Conservation (phyloP, 2,797 vertebrate genomes). For the Micrastur ruficollis region DNA sequence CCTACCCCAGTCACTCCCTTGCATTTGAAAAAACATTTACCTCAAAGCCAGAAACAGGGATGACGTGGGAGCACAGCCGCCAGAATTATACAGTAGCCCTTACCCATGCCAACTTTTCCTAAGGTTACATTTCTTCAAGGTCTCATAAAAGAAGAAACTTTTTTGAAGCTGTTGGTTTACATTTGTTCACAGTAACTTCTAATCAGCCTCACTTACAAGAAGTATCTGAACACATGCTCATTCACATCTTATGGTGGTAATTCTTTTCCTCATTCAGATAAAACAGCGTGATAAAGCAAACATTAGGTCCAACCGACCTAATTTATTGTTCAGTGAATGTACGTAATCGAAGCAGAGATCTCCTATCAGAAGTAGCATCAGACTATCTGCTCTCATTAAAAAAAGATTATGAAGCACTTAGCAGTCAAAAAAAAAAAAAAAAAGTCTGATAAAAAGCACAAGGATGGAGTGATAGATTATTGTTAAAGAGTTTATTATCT, state of each 20-base stretch:
- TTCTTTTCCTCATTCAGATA: slow-evolving; percentile 36
- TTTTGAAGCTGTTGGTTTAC: neutral
- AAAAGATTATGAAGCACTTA: slow-evolving; percentile 23
- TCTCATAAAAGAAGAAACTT: neutral
- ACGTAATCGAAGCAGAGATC: slow-evolving; percentile 24
- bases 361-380: neutral
- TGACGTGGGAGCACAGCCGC: neutral
- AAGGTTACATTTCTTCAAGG: neutral
- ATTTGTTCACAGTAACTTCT: neutral
- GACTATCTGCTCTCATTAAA: slow-evolving; percentile 18
- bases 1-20: neutral
- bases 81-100: neutral
- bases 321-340: slow-evolving; percentile 26
- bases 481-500: slow-evolving; percentile 24
- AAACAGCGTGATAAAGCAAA: slow-evolving; percentile 15
- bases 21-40: neutral
- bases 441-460: neutral
- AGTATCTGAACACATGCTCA: neutral
- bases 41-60: neutral
- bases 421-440: neutral
- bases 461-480: neutral
- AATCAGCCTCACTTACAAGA: neutral
- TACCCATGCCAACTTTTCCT: neutral
- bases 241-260: neutral
- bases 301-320: neutral